phyloP scores from a whole-genome alignment of 2,888 invertebrate genomes.

The Boloria euphrosyne region DNA sequence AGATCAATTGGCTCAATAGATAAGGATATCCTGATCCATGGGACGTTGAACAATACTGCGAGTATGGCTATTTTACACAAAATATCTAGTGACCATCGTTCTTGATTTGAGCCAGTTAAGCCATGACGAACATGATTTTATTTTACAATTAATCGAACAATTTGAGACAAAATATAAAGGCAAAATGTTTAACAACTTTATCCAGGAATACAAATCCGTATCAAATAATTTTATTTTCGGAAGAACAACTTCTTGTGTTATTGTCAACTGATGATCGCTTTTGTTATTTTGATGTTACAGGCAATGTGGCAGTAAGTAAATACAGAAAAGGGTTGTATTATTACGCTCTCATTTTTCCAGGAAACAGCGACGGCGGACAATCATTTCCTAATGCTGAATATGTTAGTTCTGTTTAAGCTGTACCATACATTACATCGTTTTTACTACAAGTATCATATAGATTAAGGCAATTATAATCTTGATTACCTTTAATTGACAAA shows the following conservation, averaged over 20 bases:
- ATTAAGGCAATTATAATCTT: neutral
- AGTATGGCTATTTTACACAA: conserved; percentile 1
- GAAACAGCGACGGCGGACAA: neutral
- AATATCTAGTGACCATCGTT: conserved; percentile 4
- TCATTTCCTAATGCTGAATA: neutral
- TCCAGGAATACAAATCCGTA: neutral
- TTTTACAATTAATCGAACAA: neutral
- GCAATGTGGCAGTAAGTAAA: neutral
- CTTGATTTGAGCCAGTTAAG: neutral
- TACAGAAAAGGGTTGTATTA: neutral
- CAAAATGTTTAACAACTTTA: neutral
- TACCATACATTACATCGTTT: neutral
- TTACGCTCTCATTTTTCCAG: neutral
- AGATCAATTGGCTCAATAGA: neutral
- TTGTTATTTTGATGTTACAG: neutral
- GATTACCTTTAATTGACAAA: too few relatives aligned
- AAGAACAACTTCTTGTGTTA: neutral
- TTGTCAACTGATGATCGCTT: neutral
- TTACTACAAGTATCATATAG: conserved; percentile 5
- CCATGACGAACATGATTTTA: neutral
- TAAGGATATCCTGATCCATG: too few relatives aligned
- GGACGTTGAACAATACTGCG: too few relatives aligned
- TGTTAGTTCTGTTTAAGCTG: neutral
- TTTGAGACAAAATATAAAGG: too few relatives aligned
- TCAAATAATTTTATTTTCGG: too few relatives aligned